phyloP scores from a whole-genome alignment of 35 echinoderm and acorn worm genomes.

The Lytechinus pictus region DNA sequence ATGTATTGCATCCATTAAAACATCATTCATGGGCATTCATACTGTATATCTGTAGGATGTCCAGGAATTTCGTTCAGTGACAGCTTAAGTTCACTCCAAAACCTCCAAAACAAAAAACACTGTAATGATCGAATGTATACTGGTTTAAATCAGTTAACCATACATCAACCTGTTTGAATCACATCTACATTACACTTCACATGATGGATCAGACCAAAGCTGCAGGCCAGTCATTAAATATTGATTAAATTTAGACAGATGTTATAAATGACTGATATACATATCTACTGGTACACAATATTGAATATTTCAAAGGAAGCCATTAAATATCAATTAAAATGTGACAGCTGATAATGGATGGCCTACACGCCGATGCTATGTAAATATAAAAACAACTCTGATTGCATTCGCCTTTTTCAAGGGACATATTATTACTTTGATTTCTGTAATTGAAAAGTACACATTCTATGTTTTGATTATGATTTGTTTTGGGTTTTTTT shows the following conservation, averaged over 20 bases:
- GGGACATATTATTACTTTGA: too few species aligned
- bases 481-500: too few species aligned
- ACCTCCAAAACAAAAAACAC: too few species aligned
- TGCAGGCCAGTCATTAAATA: neutral
- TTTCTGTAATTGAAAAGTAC: too few species aligned
- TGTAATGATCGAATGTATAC: too few species aligned
- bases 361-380: neutral
- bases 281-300: neutral
- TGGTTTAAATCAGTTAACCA: neutral
- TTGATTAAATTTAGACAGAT: neutral
- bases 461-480: too few species aligned
- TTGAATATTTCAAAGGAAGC: neutral
- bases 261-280: neutral
- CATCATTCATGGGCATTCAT: too few species aligned
- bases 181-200: neutral
- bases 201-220: neutral
- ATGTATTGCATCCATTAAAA: too few species aligned
- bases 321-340: neutral
- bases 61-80: too few species aligned
- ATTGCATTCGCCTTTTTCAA: too few species aligned
- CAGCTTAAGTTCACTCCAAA: too few species aligned
- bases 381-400: neutral
- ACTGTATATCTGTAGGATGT: too few species aligned
- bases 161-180: neutral
- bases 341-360: neutral